Conservation (phyloP, 2,113 vertebrate species). For the Silurus meridionalis region DNA sequence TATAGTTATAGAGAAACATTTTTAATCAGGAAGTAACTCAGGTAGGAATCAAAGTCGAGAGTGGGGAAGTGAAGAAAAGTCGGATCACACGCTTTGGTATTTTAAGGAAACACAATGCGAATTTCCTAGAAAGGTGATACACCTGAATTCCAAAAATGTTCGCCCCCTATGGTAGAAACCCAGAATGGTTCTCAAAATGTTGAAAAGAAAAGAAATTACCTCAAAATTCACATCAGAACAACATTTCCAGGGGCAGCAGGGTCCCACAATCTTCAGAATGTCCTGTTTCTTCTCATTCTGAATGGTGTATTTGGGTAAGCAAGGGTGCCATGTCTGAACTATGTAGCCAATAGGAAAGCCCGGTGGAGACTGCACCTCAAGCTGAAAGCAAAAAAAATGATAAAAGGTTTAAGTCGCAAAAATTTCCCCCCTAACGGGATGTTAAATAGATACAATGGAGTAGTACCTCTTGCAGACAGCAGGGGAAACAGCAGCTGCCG, state of each 20-base stretch:
- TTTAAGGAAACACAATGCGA: neutral
- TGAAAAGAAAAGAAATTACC: constrained; percentile 56
- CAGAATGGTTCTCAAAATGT: neutral
- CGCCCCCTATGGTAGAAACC: neutral
- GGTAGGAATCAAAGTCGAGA: neutral
- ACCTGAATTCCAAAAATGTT: neutral
- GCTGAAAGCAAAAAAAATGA: constrained; percentile 57
- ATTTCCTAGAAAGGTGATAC: neutral
- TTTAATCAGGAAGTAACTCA: no score
- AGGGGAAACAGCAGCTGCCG: constrained; percentile 73
- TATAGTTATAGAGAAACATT: no score
- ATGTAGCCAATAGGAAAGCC: constrained; percentile 78
- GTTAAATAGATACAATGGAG: constrained; percentile 76
- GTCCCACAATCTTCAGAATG: constrained; percentile 76
- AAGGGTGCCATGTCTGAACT: constrained; percentile 78
- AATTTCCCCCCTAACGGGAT: constrained; percentile 72
- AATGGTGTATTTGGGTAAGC: constrained; percentile 77
- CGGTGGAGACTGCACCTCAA: constrained; percentile 81
- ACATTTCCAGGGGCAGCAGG: constrained; percentile 73
- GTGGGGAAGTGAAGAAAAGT: neutral
- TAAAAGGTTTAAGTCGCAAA: neutral
- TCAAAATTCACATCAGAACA: constrained; percentile 79
- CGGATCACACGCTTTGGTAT: neutral
- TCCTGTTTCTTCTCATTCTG: constrained; percentile 71
- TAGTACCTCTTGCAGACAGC: constrained; percentile 81